Evolutionary conservation across 2,888 invertebrate species (phyloP).

Genomic region (Leptinotarsa peninsularis): DNA sequence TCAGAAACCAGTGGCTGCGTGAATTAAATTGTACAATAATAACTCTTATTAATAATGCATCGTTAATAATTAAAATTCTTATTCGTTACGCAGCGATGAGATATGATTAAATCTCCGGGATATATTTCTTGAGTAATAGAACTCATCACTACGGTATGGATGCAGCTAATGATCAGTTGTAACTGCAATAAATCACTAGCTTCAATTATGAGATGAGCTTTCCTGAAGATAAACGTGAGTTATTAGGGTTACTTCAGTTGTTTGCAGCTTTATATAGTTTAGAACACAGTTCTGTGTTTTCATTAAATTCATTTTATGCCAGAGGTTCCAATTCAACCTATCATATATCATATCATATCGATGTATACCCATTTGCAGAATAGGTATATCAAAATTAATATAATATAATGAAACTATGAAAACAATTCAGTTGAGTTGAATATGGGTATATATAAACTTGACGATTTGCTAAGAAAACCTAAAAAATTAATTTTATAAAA

Average conservation of each 20-base stretch:
- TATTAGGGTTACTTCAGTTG: not conserved
- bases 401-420: too few species aligned
- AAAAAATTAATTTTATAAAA: too few species aligned
- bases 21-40: constrained; percentile 7
- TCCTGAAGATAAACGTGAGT: constrained; percentile 1
- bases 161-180: constrained; percentile 23
- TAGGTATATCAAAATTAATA: too few species aligned
- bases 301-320: too few species aligned
- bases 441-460: too few species aligned
- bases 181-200: constrained; percentile 12
- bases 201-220: constrained; percentile 7
- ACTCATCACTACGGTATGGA: constrained; percentile 20
- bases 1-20: constrained; percentile 18
- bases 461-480: too few species aligned
- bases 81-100: constrained; percentile 31
- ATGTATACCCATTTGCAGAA: too few species aligned
- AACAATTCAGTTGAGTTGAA: too few species aligned
- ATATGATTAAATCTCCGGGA: constrained; percentile 29
- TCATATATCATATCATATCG: too few species aligned
- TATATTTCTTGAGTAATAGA: constrained; percentile 17
- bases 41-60: constrained; percentile 27
- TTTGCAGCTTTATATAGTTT: not conserved
- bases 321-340: too few species aligned
- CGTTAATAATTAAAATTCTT: constrained; percentile 35
- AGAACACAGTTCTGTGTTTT: too few species aligned